These are phyloP conservation scores for Cariama cristata DNA, from an alignment of 2,113 vertebrate species.

Conservation along the genomic window DNA sequence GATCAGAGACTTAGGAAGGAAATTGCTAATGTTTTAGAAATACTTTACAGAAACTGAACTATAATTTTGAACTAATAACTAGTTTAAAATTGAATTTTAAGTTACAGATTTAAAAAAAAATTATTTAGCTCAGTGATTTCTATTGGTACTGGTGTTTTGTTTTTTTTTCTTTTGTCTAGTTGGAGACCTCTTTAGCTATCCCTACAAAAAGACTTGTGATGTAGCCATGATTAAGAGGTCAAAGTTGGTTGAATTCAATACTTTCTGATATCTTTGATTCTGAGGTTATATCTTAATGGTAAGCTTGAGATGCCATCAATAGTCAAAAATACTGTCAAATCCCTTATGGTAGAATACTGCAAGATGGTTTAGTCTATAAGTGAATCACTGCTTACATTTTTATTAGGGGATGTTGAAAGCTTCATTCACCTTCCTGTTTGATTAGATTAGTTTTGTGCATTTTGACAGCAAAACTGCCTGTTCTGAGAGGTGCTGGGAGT, in stretches of 20 bases:
- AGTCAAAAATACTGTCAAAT: background rate
- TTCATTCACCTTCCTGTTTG: background rate
- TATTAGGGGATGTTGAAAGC: background rate
- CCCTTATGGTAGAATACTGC: background rate
- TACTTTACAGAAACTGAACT: background rate
- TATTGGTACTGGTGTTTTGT: background rate
- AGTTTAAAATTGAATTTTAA: background rate
- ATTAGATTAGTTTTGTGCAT: background rate
- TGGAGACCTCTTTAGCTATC: background rate
- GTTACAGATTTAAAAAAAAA: background rate
- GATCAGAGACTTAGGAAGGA: background rate
- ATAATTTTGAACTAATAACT: background rate
- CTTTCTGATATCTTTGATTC: background rate
- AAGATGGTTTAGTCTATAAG: background rate
- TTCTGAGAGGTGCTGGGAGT: background rate
- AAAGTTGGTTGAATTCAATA: background rate
- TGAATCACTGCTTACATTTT: background rate
- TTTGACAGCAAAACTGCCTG: background rate
- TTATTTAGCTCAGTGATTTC: background rate
- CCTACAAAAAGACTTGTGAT: background rate
- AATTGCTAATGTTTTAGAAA: background rate
- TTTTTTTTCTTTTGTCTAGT: background rate
- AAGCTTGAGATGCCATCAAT: background rate
- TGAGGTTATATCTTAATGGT: background rate
- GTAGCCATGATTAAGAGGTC: background rate